Percentiles rank a stretch among this genome's conserved stretches.
phyloP scores from a whole-genome alignment of 2,888 invertebrate genomes.

The Pheosia tremula region DNA sequence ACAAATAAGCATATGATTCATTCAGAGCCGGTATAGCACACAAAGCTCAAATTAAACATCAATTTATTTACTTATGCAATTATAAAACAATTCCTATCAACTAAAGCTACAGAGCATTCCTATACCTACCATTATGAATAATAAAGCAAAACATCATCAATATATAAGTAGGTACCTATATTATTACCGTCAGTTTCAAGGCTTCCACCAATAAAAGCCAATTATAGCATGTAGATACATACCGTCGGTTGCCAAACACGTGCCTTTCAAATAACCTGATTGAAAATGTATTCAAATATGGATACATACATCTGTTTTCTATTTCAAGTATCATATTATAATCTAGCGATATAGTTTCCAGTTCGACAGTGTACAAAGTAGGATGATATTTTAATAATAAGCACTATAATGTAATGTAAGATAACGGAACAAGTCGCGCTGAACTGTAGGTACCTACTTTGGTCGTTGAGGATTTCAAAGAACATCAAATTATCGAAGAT shows the following conservation, averaged over 20 bases:
- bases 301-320: neutral
- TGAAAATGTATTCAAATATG: neutral
- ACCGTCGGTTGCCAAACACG: conserved; percentile 15
- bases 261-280: neutral
- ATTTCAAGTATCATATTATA: neutral
- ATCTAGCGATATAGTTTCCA: neutral
- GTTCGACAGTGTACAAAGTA: neutral
- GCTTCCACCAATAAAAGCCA: conserved; percentile 27
- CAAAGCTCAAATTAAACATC: too few relatives aligned
- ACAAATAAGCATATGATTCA: too few relatives aligned
- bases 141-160: conserved; percentile 21
- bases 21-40: too few relatives aligned
- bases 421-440: too few relatives aligned
- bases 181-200: conserved; percentile 31
- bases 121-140: conserved; percentile 12
- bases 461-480: too few relatives aligned
- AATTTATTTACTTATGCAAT: too few relatives aligned
- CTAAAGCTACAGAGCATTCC: too few relatives aligned
- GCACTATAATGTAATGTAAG: too few relatives aligned
- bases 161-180: conserved; percentile 9
- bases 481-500: too few relatives aligned
- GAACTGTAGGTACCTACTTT: too few relatives aligned
- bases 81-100: too few relatives aligned
- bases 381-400: neutral
- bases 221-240: conserved; percentile 24